These are phyloP conservation scores for Nothoprocta perdicaria DNA, from an alignment of 2,113 vertebrate genomes.

Conservation along the genomic window DNA sequence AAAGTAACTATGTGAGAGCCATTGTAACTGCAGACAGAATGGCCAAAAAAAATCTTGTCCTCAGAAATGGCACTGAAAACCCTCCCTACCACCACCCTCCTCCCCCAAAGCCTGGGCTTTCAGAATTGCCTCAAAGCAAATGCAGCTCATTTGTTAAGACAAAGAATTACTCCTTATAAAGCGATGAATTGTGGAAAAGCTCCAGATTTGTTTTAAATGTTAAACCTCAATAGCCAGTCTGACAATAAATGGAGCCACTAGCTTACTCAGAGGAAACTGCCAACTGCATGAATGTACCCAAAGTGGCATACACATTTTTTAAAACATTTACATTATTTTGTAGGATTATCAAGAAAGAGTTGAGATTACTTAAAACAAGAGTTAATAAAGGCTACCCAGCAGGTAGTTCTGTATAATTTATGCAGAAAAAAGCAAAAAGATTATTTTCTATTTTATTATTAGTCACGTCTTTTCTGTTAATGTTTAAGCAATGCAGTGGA, in stretches of 20 bases:
- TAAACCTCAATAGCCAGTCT: slow-evolving; percentile 35
- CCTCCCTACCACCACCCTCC: background rate
- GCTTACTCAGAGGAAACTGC: background rate
- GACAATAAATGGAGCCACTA: background rate
- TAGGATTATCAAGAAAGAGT: background rate
- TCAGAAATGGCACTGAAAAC: background rate
- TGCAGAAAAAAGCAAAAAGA: background rate
- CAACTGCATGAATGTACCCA: background rate
- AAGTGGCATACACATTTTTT: background rate
- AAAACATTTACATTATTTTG: background rate
- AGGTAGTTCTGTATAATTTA: background rate
- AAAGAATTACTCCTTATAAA: slow-evolving; percentile 11
- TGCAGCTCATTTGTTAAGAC: background rate
- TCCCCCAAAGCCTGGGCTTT: background rate
- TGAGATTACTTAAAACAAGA: background rate
- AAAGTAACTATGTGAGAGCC: background rate
- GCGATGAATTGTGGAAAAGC: slow-evolving; percentile 28
- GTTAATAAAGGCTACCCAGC: background rate
- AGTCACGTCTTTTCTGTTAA: background rate
- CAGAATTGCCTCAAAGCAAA: background rate
- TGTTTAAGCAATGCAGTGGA: background rate
- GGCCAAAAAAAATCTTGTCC: background rate
- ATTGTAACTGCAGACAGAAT: background rate
- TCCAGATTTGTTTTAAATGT: slow-evolving; percentile 58
- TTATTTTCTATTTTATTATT: background rate